Evolutionary conservation across 1,140 invertebrate genomes (phyloP).

Genomic region (Drosophila lowei): DNA sequence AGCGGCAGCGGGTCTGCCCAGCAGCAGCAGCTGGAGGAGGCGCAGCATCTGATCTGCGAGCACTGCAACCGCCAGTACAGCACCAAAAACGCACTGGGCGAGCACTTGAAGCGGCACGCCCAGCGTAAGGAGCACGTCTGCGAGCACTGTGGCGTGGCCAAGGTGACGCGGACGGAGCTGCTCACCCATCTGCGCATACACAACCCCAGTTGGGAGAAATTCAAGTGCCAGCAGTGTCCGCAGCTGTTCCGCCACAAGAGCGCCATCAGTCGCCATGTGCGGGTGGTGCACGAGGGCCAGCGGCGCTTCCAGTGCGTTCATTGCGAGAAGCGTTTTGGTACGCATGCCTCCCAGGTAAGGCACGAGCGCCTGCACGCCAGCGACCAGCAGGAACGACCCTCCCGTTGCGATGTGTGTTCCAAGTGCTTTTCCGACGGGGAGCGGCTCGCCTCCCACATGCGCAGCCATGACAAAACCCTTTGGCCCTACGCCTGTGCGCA

Average conservation of each 20-base stretch:
- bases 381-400: slow-evolving; percentile 17
- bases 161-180: slow-evolving; percentile 73
- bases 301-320: slow-evolving; percentile 62
- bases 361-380: slow-evolving; percentile 67
- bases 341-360: slow-evolving; percentile 70
- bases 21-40: slow-evolving; percentile 40
- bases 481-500: slow-evolving; percentile 47
- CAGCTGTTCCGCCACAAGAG: slow-evolving; percentile 76
- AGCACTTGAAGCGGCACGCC: slow-evolving; percentile 72
- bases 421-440: slow-evolving; percentile 28
- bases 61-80: slow-evolving; percentile 67
- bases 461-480: slow-evolving; percentile 34
- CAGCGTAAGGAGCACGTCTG: slow-evolving; percentile 71
- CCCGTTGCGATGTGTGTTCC: slow-evolving; percentile 33
- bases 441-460: slow-evolving; percentile 36
- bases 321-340: slow-evolving; percentile 70
- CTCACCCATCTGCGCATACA: slow-evolving; percentile 74
- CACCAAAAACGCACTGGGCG: slow-evolving; percentile 68
- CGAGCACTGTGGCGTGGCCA: slow-evolving; percentile 70
- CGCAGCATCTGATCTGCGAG: slow-evolving; percentile 55
- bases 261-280: slow-evolving; percentile 72
- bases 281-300: slow-evolving; percentile 72
- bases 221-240: slow-evolving; percentile 73
- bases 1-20: slow-evolving; percentile 2
- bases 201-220: slow-evolving; percentile 73